Evolutionary conservation across 2,888 invertebrate genomes (phyloP), one percentile per base, ranked within the genome.

Genomic region (Acleris cristana): DNA sequence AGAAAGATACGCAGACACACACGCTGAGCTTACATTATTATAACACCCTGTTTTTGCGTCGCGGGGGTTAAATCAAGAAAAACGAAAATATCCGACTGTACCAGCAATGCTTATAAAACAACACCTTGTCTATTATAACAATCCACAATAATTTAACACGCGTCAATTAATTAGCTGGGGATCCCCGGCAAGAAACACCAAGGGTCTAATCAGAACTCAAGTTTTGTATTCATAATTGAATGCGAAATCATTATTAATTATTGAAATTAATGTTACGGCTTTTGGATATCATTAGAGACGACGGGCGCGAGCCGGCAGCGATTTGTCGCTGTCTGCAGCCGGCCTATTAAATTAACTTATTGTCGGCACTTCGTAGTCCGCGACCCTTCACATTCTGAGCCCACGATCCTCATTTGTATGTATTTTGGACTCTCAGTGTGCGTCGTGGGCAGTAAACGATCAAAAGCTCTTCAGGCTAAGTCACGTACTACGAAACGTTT

Each of bases 401-500:
- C 40, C 40, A 40, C 14, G 40, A 40, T 14, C 14, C 4, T 40
- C 14, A 40, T 40, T 40, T 40, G 14, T 40, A 3, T 40, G 14
- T 14, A 40, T 40, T 40, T 40, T 14, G 4, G 14, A 40, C 40
- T 3, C 40, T 40, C 4, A 14, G 12, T 40, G 40, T 14, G 40
- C 4, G 14, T 40, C 40, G 40, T 4, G 40, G 40, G 40, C 40
- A 40, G 3, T 40, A 4, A 40, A 40, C 10, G 40, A 40, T 40
- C 40, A 14, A 40, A 14, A 44, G 65, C 64, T 49, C 69, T 52
- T 69, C 67, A 59, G 66, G 69, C 72, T 74, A 69, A 76, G 84
- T 88, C 88, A 89, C 90, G 89, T 83, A 84, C 86, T 73, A 74
- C 61, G 78, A 78, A 87, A 90, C 88, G 83, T 86, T 88, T 88